A percentile compares a stretch with the other conserved stretches of the same genome.
phyloP scores from a whole-genome alignment of 2,888 invertebrate species.

The Hedychridium roseum region DNA sequence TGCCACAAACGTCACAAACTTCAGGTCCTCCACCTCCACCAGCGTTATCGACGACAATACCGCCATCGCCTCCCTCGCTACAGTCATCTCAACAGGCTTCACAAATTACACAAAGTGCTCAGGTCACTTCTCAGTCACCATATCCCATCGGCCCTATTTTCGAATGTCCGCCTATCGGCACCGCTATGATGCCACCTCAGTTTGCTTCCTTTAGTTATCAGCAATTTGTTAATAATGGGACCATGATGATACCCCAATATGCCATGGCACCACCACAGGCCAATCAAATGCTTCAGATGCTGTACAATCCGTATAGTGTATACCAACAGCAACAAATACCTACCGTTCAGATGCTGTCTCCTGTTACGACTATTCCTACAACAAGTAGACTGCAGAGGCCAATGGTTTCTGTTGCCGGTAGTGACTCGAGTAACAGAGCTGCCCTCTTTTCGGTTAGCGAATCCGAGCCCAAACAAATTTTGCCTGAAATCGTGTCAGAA shows the following conservation, averaged over 20 bases:
- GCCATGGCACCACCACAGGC: slow-evolving; percentile 66
- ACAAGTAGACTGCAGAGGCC: slow-evolving; percentile 46
- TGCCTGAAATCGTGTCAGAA: slow-evolving; percentile 41
- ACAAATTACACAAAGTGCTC: slow-evolving; percentile 31
- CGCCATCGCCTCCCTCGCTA: slow-evolving; percentile 11
- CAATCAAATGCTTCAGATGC: slow-evolving; percentile 67
- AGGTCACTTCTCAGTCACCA: slow-evolving; percentile 49
- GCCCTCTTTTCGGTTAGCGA: slow-evolving; percentile 36
- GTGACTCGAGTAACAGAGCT: slow-evolving; percentile 30
- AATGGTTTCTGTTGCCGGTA: slow-evolving; percentile 44
- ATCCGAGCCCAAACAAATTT: slow-evolving; percentile 41
- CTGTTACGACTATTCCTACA: slow-evolving; percentile 60
- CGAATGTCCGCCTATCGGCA: slow-evolving; percentile 58
- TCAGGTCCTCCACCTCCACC: slow-evolving; percentile 49
- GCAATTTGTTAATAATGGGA: slow-evolving; percentile 68
- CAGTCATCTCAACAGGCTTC: slow-evolving; percentile 37
- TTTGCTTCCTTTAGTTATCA: slow-evolving; percentile 67
- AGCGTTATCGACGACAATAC: slow-evolving; percentile 55
- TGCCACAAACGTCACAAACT: not conserved
- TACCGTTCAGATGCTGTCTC: slow-evolving; percentile 65
- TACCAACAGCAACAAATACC: slow-evolving; percentile 68
- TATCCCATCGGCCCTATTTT: slow-evolving; percentile 59
- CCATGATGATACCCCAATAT: slow-evolving; percentile 67
- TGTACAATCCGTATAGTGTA: slow-evolving; percentile 65
- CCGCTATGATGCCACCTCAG: slow-evolving; percentile 61